Evolutionary conservation across 2,888 invertebrate genomes (phyloP).

Genomic region (Drosophila recens): DNA sequence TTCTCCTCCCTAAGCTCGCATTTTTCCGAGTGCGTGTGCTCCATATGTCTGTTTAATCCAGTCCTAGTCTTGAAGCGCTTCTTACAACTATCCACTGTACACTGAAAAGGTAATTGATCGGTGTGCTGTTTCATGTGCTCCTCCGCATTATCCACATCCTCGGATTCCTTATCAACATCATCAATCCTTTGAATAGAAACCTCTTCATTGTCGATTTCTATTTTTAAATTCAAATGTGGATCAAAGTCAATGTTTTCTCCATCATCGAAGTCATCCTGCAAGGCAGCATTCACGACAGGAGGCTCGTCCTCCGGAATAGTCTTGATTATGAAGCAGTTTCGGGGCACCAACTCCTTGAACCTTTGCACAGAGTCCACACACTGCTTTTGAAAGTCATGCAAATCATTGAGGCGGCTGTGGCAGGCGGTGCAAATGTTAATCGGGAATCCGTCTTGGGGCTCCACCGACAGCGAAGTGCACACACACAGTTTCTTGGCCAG

Average conservation of each 20-base stretch:
- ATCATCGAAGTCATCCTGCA: slow-evolving; percentile 35
- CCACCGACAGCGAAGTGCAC: slow-evolving; percentile 81
- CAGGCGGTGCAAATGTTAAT: slow-evolving; percentile 76
- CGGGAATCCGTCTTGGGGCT: slow-evolving; percentile 81
- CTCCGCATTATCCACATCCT: slow-evolving; percentile 41
- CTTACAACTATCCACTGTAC: slow-evolving; percentile 73
- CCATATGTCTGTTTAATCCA: slow-evolving; percentile 76
- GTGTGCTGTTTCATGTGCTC: slow-evolving; percentile 83
- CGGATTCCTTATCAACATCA: slow-evolving; percentile 68
- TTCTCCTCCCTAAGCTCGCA: slow-evolving; percentile 81
- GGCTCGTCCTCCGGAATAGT: not conserved
- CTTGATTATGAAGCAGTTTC: slow-evolving; percentile 36
- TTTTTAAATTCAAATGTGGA: slow-evolving; percentile 47
- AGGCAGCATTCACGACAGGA: slow-evolving; percentile 39
- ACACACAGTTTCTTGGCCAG: slow-evolving; percentile 79
- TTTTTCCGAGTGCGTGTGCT: slow-evolving; percentile 80
- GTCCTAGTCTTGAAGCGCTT: slow-evolving; percentile 79
- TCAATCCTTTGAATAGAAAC: slow-evolving; percentile 77
- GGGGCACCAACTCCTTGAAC: slow-evolving; percentile 74
- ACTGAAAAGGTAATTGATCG: slow-evolving; percentile 79
- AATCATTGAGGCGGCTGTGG: slow-evolving; percentile 72
- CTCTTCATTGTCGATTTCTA: slow-evolving; percentile 77
- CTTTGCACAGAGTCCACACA: slow-evolving; percentile 80
- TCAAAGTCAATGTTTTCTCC: slow-evolving; percentile 65
- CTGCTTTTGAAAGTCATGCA: slow-evolving; percentile 78